Percentiles rank a stretch among this genome's conserved stretches.
Conservation (phyloP, 1,140 invertebrate species). For the Agrypnia vestita region DNA sequence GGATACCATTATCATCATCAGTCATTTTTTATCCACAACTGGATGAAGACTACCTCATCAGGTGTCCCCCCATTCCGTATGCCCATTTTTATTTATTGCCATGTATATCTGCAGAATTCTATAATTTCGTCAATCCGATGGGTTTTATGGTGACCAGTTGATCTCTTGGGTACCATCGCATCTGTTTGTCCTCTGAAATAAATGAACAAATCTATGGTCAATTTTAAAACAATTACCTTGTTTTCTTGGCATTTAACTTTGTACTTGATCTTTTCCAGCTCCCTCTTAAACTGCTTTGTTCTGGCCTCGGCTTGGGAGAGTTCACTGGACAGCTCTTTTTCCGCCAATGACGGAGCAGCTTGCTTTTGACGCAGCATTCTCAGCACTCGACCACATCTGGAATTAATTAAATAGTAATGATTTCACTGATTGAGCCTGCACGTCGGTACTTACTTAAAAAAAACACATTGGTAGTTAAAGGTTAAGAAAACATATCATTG, state of each 20-base stretch:
- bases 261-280: slow-evolving; percentile 65
- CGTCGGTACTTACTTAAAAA: neutral
- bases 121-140: too few relatives aligned
- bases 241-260: slow-evolving; percentile 58
- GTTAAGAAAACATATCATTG: neutral
- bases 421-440: too few relatives aligned
- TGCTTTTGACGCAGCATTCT: slow-evolving; percentile 64
- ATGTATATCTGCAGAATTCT: too few relatives aligned
- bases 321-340: slow-evolving; percentile 64
- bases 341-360: slow-evolving; percentile 64
- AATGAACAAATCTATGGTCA: too few relatives aligned
- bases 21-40: too few relatives aligned
- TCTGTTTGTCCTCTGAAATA: too few relatives aligned
- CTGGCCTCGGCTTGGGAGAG: slow-evolving; percentile 62
- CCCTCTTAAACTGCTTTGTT: slow-evolving; percentile 61
- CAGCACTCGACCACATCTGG: slow-evolving; percentile 65
- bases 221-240: slow-evolving; percentile 4
- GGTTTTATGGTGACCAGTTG: too few relatives aligned
- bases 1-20: too few relatives aligned
- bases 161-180: too few relatives aligned
- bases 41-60: too few relatives aligned
- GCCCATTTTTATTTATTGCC: too few relatives aligned
- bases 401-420: slow-evolving; percentile 46
- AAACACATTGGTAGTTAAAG: neutral
- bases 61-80: too few relatives aligned